phyloP scores from a whole-genome alignment of 2,888 invertebrate species.

The Bhutanitis thaidina region DNA sequence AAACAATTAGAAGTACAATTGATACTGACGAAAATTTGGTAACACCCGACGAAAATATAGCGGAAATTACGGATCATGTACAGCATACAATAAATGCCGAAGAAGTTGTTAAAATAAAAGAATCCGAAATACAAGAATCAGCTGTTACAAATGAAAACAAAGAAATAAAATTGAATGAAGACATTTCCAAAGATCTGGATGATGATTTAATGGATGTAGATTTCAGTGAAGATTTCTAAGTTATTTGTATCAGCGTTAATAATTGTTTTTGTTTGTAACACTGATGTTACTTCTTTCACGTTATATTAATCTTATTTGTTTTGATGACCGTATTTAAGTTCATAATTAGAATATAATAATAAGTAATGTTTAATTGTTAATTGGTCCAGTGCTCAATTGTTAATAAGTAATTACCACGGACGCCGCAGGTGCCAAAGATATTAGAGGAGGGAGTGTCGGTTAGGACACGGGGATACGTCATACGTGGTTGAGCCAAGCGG shows the following conservation, averaged over 20 bases:
- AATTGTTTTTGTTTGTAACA: no score
- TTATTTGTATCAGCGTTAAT: neutral
- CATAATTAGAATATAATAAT: no score
- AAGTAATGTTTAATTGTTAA: no score
- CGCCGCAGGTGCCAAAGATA: no score
- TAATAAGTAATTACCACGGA: no score
- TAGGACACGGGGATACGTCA: no score
- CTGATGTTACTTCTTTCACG: no score
- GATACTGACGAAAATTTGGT: neutral
- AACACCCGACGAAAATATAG: neutral
- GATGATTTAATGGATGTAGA: slow-evolving; percentile 58
- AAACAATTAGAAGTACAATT: neutral
- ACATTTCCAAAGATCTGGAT: slow-evolving; percentile 3
- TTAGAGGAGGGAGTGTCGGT: no score
- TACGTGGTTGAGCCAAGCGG: no score
- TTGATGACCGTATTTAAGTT: no score
- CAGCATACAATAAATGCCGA: neutral
- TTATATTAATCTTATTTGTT: no score
- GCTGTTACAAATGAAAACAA: neutral
- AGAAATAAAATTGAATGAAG: neutral
- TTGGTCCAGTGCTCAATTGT: no score
- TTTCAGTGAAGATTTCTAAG: slow-evolving; percentile 59
- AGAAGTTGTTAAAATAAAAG: neutral
- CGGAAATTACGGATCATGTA: neutral
- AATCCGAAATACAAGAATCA: neutral